Base-by-base conservation (phyloP, 2,888 invertebrate species). In the Boloria selene region DNA sequence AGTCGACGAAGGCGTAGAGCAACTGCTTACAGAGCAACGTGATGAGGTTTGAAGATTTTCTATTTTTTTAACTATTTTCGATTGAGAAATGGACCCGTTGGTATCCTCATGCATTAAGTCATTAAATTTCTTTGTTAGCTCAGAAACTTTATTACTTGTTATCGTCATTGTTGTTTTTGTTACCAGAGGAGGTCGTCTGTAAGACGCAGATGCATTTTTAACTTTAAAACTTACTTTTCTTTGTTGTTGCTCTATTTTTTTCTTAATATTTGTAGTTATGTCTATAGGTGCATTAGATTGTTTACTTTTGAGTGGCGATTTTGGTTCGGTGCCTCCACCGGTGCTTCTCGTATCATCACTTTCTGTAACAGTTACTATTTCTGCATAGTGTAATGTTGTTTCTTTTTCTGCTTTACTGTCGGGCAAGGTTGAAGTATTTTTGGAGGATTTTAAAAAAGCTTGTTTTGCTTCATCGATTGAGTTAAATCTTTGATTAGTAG, bases 41-140 rank as follows among this genome's bases (percentile, higher is more conserved):
- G 85, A 80, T 13, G 77, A 79, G 47, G 82, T 77, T 69, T 87
- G 84, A 67, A 86, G 72, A 67, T 87, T 84, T 93, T 93, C 81
- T 88, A 93, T 81, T 78, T 92, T 86, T 75, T 93, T 94, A 26
- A 82, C 84, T 61, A 94, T 87, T 81, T 93, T 94, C 5, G 93
- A 90, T 77, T 93, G 93, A 71, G 93, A 93, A 50, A 93, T 79
- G 7, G 93, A 77, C 4, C 81, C 81, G 53, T 81, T 81, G 72
- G 89, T 86, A 26, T 71, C 69, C 72, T 93, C 93, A 61, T 80
- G 85, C 70, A 94, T 93, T 76, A 95, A 88, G 79, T 94, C 93
- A 78, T 96, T 95, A 76, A 95, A 96, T 77, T 95, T 95, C 71
- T 94, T 93, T 0, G 95, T 94, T 66, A 96, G 81, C 79, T 94